Base-by-base conservation (phyloP, 30 jellyfish, hydroid and myxozoan genomes). In the Nemopilema nomurai region DNA sequence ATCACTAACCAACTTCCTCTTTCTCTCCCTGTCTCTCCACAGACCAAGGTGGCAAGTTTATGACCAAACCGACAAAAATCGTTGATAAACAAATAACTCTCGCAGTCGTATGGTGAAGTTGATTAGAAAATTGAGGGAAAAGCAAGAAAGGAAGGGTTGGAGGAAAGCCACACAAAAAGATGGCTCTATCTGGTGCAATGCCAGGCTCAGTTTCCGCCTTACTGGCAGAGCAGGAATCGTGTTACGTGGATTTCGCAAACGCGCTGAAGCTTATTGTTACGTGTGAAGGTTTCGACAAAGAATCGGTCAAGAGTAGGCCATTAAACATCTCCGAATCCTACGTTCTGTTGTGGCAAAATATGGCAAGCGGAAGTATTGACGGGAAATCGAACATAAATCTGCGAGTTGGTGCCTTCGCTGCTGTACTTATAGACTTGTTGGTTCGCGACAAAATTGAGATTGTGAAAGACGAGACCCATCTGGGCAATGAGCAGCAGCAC, bases 341-440 rank as follows among this genome's bases (percentile, higher is more conserved):
- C 81, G 85, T 81, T 27, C 33, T 86, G 90, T n/a, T 77, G 80
- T 86, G 95, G 95, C 95, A 86, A 18, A 86, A 86, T 70, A 33
- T 82, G 0, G 90, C 86, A 23, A 86, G 85, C 65, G 95, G 95
- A 8, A 80, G 76, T 41, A 23, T 86, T 19, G 95, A 86, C 67
- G 95, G 95, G 51, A 86, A 86, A 69, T 86, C 95, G 26, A 86
- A 86, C 83, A 81, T 86, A 79, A 79, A 86, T 57, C 80, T 86
- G 30, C 82, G 95, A 30, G 75, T 89, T 30, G 97, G 97, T 0
- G 97, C 90, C 22, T 76, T 69, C 49, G 97, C 97, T 4, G 97
- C 97, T 0, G 94, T 90, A 18, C 87, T 90, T 3, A 71, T 90
- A 22, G 97, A 90, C 77, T 77, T 90, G 57, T 65, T 86, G 24